These are phyloP conservation scores for Poeciliopsis turneri DNA, from an alignment of 2,797 vertebrate genomes.

Conservation along the genomic window DNA sequence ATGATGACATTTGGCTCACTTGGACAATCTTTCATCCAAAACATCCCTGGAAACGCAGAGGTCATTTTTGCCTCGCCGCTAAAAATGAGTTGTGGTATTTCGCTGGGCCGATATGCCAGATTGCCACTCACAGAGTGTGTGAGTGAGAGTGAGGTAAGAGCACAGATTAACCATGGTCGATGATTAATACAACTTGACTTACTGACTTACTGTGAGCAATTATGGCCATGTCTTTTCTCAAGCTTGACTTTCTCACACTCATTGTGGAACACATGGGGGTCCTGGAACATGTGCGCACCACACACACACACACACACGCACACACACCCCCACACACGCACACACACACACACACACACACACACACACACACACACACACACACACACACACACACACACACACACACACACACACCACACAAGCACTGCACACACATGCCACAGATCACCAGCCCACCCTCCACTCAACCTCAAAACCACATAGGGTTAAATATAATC, in stretches of 20 bases:
- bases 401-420: conserved; percentile 55
- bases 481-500: conserved; percentile 84
- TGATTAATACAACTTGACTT: conserved; percentile 82
- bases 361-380: conserved; percentile 52
- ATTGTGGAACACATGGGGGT: conserved; percentile 62
- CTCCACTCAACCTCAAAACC: conserved; percentile 79
- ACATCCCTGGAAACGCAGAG: conserved; percentile 65
- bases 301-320: conserved; percentile 62
- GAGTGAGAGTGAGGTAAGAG: conserved; percentile 70
- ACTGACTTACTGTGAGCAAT: conserved; percentile 80
- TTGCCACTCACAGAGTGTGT: conserved; percentile 50
- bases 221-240: conserved; percentile 82
- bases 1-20: conserved; percentile 70
- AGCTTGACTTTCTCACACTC: conserved; percentile 75
- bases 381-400: conserved; percentile 56
- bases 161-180: conserved; percentile 74
- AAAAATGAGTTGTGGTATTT: conserved; percentile 63
- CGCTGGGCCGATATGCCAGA: conserved; percentile 54
- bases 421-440: conserved; percentile 51
- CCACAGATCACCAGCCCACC: conserved; percentile 70
- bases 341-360: conserved; percentile 56
- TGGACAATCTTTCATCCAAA: conserved; percentile 62
- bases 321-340: conserved; percentile 54
- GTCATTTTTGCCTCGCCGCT: conserved; percentile 67
- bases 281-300: conserved; percentile 72